These are phyloP conservation scores for Escarpia spicata DNA, from an alignment of 2,888 invertebrate species.

Conservation along the genomic window DNA sequence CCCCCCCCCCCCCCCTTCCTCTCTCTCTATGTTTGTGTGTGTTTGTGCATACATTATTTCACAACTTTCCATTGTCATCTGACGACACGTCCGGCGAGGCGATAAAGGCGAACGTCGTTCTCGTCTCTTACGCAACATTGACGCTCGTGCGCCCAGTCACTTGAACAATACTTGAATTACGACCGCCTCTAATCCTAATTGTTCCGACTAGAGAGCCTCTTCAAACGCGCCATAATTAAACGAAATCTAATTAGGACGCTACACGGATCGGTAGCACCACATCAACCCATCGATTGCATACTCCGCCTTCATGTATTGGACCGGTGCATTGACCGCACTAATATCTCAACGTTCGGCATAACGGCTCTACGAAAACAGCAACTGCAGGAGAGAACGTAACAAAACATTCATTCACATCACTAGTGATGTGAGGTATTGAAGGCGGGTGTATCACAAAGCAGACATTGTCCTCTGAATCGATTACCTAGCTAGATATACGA, in stretches of 20 bases:
- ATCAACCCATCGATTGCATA: slow-evolving; percentile 1
- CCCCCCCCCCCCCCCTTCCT: no score
- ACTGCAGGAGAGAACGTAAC: not conserved
- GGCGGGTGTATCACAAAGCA: no score
- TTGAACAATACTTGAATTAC: slow-evolving; percentile 4
- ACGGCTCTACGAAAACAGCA: not conserved
- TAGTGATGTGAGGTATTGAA: not conserved
- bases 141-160: not conserved
- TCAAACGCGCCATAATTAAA: slow-evolving; percentile 6
- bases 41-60: not conserved
- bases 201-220: not conserved
- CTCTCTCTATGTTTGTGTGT: no score
- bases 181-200: slow-evolving; percentile 13
- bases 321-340: not conserved
- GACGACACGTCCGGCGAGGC: not conserved
- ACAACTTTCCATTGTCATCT: not conserved
- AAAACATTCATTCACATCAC: not conserved
- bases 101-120: not conserved
- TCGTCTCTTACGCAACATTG: slow-evolving; percentile 1
- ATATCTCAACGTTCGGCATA: not conserved
- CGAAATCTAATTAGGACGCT: not conserved
- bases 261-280: slow-evolving; percentile 5
- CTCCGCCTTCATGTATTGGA: not conserved
- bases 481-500: no score
- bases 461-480: no score